A percentile compares a stretch with the other conserved stretches of the same genome.
These are phyloP conservation scores for Musca domestica DNA, from an alignment of 1,140 invertebrate species.

Conservation along the genomic window DNA sequence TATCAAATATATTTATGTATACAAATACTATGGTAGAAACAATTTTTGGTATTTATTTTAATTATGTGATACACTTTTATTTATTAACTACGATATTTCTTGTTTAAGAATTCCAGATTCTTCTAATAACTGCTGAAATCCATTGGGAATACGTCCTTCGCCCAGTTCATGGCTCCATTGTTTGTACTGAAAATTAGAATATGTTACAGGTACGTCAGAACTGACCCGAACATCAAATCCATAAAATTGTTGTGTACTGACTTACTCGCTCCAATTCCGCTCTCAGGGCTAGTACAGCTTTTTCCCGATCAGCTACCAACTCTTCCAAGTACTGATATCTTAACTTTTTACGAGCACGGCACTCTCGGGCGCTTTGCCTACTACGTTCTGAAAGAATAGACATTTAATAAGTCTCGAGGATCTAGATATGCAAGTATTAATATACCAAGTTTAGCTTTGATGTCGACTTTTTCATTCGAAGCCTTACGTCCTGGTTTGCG, in stretches of 20 bases:
- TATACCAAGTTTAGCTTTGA: constrained; percentile 89
- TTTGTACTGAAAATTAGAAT: constrained; percentile 68
- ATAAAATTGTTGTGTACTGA: constrained; percentile 43
- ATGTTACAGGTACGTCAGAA: constrained; percentile 15
- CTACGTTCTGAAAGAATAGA: constrained; percentile 72
- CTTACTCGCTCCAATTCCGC: constrained; percentile 88
- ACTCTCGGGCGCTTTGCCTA: constrained; percentile 94
- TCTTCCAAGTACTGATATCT: constrained; percentile 97
- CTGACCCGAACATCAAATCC: background rate
- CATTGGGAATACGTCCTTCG: constrained; percentile 74
- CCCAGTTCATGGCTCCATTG: constrained; percentile 77
- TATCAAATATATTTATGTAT: no score
- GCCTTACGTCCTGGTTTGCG: constrained; percentile 84
- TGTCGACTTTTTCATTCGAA: constrained; percentile 82
- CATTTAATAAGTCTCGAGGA: background rate
- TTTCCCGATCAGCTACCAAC: constrained; percentile 87
- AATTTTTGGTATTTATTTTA: background rate
- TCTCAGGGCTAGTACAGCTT: constrained; percentile 85
- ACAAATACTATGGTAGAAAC: background rate
- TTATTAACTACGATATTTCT: constrained; percentile 48
- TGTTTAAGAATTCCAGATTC: constrained; percentile 66
- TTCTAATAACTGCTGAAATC: constrained; percentile 70
- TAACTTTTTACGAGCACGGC: constrained; percentile 93
- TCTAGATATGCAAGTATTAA: background rate
- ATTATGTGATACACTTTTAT: background rate